Conservation (phyloP, 2,113 vertebrate species). For the Myotis yumanensis region DNA sequence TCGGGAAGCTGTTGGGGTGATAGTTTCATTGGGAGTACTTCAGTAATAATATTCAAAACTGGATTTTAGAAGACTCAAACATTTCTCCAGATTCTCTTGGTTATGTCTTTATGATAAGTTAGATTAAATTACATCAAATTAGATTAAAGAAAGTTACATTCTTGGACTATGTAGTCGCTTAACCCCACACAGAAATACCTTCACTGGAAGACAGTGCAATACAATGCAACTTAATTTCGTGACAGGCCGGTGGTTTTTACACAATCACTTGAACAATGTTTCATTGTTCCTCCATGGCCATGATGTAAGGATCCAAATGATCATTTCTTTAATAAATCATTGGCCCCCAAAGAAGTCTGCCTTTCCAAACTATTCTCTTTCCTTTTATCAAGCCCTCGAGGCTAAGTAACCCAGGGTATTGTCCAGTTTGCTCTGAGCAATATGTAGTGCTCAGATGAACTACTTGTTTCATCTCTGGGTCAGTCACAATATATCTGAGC, state of each 20-base stretch:
- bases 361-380: background rate
- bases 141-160: background rate
- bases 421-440: background rate
- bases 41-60: background rate
- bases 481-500: background rate
- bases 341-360: background rate
- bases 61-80: background rate
- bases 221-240: background rate
- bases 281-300: background rate
- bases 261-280: background rate
- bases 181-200: background rate
- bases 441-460: background rate
- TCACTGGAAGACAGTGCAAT: background rate
- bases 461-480: background rate
- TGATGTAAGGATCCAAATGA: background rate
- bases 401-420: background rate
- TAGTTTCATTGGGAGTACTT: background rate
- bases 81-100: background rate
- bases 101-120: background rate
- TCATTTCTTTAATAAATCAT: background rate
- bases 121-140: background rate
- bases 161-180: background rate
- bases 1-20: background rate
- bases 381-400: background rate
- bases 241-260: background rate